phyloP scores from a whole-genome alignment of 37 sponge, comb jelly and placozoan species.

The Amphimedon queenslandica region DNA sequence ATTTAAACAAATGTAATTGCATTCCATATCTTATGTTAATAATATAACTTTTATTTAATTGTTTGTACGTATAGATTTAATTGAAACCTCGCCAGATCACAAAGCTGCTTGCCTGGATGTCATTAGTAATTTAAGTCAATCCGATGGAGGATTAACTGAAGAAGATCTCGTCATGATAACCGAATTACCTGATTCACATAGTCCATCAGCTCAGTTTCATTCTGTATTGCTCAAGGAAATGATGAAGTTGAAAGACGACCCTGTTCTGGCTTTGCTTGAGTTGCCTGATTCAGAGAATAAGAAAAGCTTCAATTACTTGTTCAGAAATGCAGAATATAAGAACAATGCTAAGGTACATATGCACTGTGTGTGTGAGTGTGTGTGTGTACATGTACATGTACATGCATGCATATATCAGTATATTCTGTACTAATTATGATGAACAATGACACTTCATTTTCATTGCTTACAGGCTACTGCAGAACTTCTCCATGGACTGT shows the following conservation, averaged over 20 bases:
- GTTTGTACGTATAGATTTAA: neutral
- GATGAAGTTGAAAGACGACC: constrained; percentile 1
- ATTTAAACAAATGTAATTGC: no score
- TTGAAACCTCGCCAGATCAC: neutral
- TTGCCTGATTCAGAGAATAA: neutral
- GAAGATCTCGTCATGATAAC: neutral
- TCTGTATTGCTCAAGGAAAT: neutral
- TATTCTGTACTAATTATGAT: neutral
- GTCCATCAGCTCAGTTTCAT: neutral
- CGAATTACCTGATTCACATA: constrained; percentile 3
- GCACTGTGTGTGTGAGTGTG: neutral
- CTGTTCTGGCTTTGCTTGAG: neutral
- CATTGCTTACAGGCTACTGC: constrained; percentile 34
- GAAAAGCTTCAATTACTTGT: neutral
- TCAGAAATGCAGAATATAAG: constrained; percentile 3
- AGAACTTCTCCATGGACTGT: constrained; percentile 30
- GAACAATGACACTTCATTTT: neutral
- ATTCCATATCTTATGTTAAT: no score
- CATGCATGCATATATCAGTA: neutral
- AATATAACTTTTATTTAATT: neutral
- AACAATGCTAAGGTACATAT: constrained; percentile 5
- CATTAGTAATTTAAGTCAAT: neutral
- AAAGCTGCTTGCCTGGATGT: neutral
- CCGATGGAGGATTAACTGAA: neutral
- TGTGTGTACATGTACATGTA: neutral